Evolutionary conservation across 2,797 vertebrate species (phyloP), one percentile per base, ranked within the genome.

Genomic region (Lithobates sylvaticus): DNA sequence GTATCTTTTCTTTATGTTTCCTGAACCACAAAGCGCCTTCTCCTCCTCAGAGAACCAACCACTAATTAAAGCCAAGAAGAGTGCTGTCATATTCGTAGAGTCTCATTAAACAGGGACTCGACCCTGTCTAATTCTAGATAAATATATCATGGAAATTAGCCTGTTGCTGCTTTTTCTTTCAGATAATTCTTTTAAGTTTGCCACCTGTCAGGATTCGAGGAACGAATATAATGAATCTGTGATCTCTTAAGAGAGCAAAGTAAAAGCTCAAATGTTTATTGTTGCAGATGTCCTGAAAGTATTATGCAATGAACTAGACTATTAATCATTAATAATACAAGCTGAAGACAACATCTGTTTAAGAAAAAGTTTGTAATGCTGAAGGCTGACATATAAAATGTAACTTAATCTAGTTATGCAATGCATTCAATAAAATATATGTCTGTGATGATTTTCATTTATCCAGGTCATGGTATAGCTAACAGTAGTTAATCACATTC

Each of bases 111-210:
- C 84, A 80, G 58, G 74, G 69, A 84, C 76, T 27, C 68, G 81
- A 88, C 87, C 83, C 73, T 77, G 83, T 81, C 86, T 84, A 78
- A 78, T 76, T 70, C 58, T 47, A 81, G 67, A 65, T 61, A 84
- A 76, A 80, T 70, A 36, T 42, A 82, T 72, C 47, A 76, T 29
- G 84, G 54, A 77, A 36, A 81, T 88, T 76, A 81, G 83, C 64
- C 32, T 67, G 79, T 87, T 26, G 47, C 58, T 50, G n/a, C 70
- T 64, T 39, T 73, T 44, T 21, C 32, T 50, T 58, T 32, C 39
- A 67, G 15, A n/a, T 78, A 39, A 71, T 32, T 85, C 58, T 58
- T 76, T 15, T n/a, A 69, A 75, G 34, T 23, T 54, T 79, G 47
- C 34, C 80, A 86, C 15, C 21, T 64, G 67, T 78, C 74, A 78